Base-by-base conservation (phyloP, 64 coral and sea anemone species). In the Trachythela sp. region DNA sequence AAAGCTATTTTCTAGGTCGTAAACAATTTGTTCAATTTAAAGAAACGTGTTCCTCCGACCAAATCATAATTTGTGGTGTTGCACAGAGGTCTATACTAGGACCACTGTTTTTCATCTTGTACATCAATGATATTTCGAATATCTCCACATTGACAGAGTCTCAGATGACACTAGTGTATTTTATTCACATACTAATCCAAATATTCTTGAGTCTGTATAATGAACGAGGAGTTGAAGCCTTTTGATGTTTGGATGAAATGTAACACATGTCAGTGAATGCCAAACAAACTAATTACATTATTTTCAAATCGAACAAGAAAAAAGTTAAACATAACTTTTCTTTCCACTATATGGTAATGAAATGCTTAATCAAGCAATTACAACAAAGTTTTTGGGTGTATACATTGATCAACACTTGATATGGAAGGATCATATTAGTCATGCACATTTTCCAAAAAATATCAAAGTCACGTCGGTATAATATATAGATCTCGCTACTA, bases 371-470 rank as follows among this genome's bases (percentile, higher is more conserved):
- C 29, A 72, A 72, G 32, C 68, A 14, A 72, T 9, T 10, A 10
- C 68, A 72, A 72, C 13, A 52, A 48, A 48, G 48, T 85, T 38
- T 48, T 22, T 85, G 8, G 84, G 84, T 45, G 32, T 72, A 22
- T 30, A 30, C 32, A 30, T 52, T 52, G 49, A 52, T 52, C 13
- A 20, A 15, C 13, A 52, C n/a, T 20, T 52, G 13, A 52, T 52
- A 20, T 72, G 68, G 68, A 72, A 72, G 68, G 10, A 13, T 22
- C 68, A 72, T 35, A 87, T 87, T 48, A 87, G 40, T 48, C n/a
- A n/a, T n/a, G n/a, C 24, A 58, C 13, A 56, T 87, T 13, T 87
- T 48, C 58, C 54, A 87, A 87, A 54, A 87, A 24, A 87, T 87
- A 13, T 54, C 86, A 8, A 87, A 87, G 37, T 58, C 50, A 36